Conservation (phyloP, 2,797 vertebrate genomes). For the Pipistrellus nathusii region DNA sequence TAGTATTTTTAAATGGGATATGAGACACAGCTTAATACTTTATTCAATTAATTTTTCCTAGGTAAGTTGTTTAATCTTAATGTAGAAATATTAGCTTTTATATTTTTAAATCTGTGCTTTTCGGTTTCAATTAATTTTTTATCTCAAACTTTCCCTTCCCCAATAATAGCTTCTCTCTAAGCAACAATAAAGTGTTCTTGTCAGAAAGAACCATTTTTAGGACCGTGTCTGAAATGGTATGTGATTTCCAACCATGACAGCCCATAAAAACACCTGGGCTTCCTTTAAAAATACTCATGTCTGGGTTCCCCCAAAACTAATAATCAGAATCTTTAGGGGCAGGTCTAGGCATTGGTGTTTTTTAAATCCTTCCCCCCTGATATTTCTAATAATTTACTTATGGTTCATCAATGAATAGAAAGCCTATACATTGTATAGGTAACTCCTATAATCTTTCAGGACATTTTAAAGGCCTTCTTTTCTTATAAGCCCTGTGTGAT, state of each 20-base stretch:
- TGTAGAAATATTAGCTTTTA: slow-evolving; percentile 7
- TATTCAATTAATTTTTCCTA: slow-evolving; percentile 13
- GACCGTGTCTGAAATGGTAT: background rate
- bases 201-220: background rate
- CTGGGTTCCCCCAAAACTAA: background rate
- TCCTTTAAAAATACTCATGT: background rate
- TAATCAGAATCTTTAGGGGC: background rate
- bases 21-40: background rate
- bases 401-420: background rate
- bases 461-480: background rate
- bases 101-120: slow-evolving; percentile 30
- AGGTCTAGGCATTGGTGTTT: background rate
- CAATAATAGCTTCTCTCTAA: slow-evolving; percentile 24
- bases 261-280: background rate
- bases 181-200: slow-evolving; percentile 22
- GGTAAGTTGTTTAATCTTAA: slow-evolving; percentile 52
- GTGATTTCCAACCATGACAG: background rate
- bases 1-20: slow-evolving; percentile 7
- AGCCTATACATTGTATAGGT: background rate
- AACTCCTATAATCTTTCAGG: background rate
- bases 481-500: background rate
- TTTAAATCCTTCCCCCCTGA: background rate
- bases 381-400: slow-evolving; percentile 14
- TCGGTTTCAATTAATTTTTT: slow-evolving; percentile 4
- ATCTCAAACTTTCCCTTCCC: background rate